Conservation (phyloP, 2,797 vertebrate species). For the Sebastes diploproa region DNA sequence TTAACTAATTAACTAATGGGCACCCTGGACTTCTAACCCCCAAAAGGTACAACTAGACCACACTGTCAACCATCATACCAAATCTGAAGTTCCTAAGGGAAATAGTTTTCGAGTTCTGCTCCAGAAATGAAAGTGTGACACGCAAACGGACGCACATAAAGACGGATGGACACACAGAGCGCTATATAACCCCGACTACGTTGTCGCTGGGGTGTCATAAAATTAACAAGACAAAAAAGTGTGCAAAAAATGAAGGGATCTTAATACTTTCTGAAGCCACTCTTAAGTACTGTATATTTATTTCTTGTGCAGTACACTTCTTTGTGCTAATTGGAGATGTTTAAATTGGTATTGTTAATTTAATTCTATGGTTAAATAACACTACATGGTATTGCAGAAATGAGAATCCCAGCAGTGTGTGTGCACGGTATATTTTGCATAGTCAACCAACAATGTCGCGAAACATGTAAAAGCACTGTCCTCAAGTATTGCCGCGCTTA, state of each 20-base stretch:
- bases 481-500: background rate
- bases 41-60: too few relatives aligned
- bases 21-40: too few relatives aligned
- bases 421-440: background rate
- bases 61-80: too few relatives aligned
- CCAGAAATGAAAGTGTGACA: too few relatives aligned
- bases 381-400: background rate
- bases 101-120: too few relatives aligned
- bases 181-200: too few relatives aligned
- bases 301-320: background rate
- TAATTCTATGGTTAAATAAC: background rate
- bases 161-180: too few relatives aligned
- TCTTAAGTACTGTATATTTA: background rate
- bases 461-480: background rate
- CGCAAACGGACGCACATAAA: too few relatives aligned
- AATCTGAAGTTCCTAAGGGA: too few relatives aligned
- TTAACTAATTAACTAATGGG: too few relatives aligned
- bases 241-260: background rate
- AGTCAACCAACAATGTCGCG: background rate
- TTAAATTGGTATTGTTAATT: background rate
- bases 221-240: too few relatives aligned
- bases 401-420: background rate
- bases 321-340: background rate
- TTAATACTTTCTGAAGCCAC: background rate
- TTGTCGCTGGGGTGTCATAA: too few relatives aligned